Evolutionary conservation across 2,113 vertebrate species (phyloP), one percentile per base, ranked within the genome.

Genomic region (Xenus cinereus): DNA sequence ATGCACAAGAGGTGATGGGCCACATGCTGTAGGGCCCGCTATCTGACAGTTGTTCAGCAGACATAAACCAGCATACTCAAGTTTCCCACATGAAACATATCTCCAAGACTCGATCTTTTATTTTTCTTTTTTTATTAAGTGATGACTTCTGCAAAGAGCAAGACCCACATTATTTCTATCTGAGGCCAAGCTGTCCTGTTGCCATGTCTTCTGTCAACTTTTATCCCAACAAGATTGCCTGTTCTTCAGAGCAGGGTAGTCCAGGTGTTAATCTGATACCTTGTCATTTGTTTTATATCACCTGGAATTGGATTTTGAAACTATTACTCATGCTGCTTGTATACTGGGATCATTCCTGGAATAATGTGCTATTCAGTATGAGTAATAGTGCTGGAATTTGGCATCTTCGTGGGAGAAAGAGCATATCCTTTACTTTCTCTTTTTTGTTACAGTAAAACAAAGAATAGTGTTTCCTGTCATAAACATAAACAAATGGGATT

Each of bases 1-100:
- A 93, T 66, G 76, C 63, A 89, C 82, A 89, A 90, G 90, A 95
- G 93, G 96, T 96, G 96, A 97, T 96, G 94, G 96, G 89, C 93
- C 95, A 97, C 96, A 96, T 95, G 93, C 91, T 91, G 81, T 74
- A 91, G 77, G 83, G 88, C 69, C 87, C 67, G 6, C 28, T 89
- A 56, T 94, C 95, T 95, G 93, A 95, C 95, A 92, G 91, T 96
- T 91, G 53, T 78, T 97, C 94, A 82, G 93, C 78, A 84, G 95
- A 97, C 90, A 97, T 82, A 97, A 97, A 96, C 81, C 94, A 97
- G 94, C 12, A 4, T 86, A 86, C 84, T 97, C 77, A 51, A 90
- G 51, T 95, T 96, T 94, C 94, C 94, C 95, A 94, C 94, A 91
- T 92, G 91, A 94, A 97, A 88, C 72, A 12, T 69, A 79, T 76